phyloP scores from a whole-genome alignment of 1,140 invertebrate species.

The Rhyzopertha dominica region DNA sequence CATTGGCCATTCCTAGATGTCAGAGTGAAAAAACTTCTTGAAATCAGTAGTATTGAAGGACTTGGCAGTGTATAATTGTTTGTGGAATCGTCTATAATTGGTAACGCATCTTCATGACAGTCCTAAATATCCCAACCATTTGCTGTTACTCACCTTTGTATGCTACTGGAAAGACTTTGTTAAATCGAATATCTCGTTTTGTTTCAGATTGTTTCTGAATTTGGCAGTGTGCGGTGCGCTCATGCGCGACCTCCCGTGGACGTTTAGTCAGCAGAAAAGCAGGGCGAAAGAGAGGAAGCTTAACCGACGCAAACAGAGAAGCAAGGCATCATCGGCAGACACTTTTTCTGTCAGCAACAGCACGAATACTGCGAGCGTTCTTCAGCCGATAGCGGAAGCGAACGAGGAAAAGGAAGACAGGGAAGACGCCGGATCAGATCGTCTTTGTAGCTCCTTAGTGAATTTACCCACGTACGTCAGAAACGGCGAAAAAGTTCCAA shows the following conservation, averaged over 20 bases:
- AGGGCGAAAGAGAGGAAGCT: conserved; percentile 58
- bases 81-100: too few species aligned
- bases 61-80: too few species aligned
- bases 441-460: conserved; percentile 72
- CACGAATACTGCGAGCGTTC: conserved; percentile 55
- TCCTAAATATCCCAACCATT: too few species aligned
- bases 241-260: conserved; percentile 78
- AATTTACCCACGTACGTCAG: conserved; percentile 77
- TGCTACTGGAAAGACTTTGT: too few species aligned
- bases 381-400: conserved; percentile 39
- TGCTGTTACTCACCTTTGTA: too few species aligned
- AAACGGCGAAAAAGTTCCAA: conserved; percentile 67
- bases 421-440: conserved; percentile 29
- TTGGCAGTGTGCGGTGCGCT: conserved; percentile 81
- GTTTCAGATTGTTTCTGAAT: conserved; percentile 80
- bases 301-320: conserved; percentile 56
- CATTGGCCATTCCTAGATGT: too few species aligned
- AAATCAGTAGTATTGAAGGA: too few species aligned
- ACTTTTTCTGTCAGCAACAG: conserved; percentile 65
- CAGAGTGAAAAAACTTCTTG: too few species aligned
- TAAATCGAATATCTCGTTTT: too few species aligned
- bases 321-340: conserved; percentile 56
- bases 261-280: conserved; percentile 57
- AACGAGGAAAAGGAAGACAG: conserved; percentile 22
- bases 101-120: too few species aligned